Conservation (phyloP, 2,797 vertebrate species). For the Manis pentadactyla region DNA sequence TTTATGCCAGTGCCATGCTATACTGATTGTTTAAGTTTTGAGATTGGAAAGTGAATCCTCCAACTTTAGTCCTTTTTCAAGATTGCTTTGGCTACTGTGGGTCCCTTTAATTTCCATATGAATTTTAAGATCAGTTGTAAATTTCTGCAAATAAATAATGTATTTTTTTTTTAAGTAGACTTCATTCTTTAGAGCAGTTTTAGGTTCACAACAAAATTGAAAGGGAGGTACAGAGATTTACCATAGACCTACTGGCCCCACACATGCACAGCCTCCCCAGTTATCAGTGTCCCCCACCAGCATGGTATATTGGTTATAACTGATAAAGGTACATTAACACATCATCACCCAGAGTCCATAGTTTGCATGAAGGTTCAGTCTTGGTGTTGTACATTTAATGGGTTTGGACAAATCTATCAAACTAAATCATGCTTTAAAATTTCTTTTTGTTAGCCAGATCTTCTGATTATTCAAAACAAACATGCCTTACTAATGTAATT, state of each 20-base stretch:
- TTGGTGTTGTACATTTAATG: background rate
- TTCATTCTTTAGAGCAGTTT: background rate
- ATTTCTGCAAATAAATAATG: background rate
- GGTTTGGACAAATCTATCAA: background rate
- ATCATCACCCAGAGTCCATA: background rate
- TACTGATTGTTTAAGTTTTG: background rate
- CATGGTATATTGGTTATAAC: background rate
- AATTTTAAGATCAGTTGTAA: background rate
- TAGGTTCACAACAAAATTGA: background rate
- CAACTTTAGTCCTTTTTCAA: background rate
- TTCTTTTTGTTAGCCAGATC: background rate
- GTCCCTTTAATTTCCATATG: background rate
- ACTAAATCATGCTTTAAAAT: background rate
- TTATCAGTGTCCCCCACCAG: too few species aligned
- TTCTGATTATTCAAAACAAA: background rate
- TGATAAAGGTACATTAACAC: fast-evolving
- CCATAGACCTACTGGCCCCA: fast-evolving
- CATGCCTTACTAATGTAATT: background rate
- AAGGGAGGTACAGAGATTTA: background rate
- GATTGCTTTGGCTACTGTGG: background rate
- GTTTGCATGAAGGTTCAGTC: background rate
- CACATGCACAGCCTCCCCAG: too few species aligned
- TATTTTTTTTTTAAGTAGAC: background rate
- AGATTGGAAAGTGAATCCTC: background rate
- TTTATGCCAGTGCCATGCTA: background rate